Conservation (phyloP, 2,888 invertebrate species). For the Allacma fusca region DNA sequence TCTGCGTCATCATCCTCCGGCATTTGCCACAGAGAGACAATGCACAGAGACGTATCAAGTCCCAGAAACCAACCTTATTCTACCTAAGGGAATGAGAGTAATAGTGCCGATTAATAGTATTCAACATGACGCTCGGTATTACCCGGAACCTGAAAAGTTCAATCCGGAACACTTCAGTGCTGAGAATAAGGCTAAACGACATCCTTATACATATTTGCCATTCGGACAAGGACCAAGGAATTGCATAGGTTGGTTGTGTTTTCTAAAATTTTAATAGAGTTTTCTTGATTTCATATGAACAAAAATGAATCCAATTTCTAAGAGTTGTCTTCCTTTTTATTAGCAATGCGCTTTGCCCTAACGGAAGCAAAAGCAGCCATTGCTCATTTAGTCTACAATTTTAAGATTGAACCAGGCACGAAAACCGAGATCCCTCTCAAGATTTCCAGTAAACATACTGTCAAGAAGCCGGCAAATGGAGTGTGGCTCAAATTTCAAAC, state of each 20-base stretch:
- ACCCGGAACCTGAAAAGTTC: slow-evolving; percentile 14
- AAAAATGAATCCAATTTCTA: neutral
- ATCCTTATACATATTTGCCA: slow-evolving; percentile 13
- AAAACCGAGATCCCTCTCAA: slow-evolving; percentile 66
- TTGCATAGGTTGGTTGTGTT: slow-evolving; percentile 5
- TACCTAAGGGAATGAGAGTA: slow-evolving; percentile 29
- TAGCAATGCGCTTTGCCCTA: slow-evolving; percentile 69
- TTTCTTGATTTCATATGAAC: slow-evolving; percentile 32
- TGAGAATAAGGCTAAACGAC: slow-evolving; percentile 21
- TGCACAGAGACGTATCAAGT: slow-evolving; percentile 39
- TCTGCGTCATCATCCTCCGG: slow-evolving; percentile 40
- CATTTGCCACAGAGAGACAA: slow-evolving; percentile 27
- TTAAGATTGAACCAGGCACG: slow-evolving; percentile 65
- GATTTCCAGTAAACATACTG: slow-evolving; percentile 62
- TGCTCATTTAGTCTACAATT: slow-evolving; percentile 66
- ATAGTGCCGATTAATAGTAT: slow-evolving; percentile 62
- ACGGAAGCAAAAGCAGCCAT: slow-evolving; percentile 67
- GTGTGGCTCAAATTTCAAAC: slow-evolving; percentile 27
- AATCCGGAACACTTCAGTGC: slow-evolving; percentile 11
- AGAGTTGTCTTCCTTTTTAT: neutral
- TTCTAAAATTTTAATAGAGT: slow-evolving; percentile 15
- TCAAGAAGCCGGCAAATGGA: slow-evolving; percentile 21
- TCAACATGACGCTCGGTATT: slow-evolving; percentile 10
- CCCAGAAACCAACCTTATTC: slow-evolving; percentile 20
- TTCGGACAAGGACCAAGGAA: slow-evolving; percentile 21